Percentiles rank a stretch among this genome's conserved stretches.
phyloP scores from a whole-genome alignment of 2,888 invertebrate species.

The Fragum whitleyi region DNA sequence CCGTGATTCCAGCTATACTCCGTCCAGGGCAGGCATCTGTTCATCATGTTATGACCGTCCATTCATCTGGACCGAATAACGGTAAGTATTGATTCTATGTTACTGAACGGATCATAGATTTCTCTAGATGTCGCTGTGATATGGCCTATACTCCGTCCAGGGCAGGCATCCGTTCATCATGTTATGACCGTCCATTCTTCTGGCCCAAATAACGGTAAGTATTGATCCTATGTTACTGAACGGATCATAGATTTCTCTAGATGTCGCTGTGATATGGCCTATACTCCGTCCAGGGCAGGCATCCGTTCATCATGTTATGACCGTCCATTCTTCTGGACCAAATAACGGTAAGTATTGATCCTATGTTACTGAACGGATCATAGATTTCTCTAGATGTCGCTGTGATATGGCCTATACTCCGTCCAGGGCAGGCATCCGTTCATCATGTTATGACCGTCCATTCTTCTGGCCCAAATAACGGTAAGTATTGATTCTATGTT shows the following conservation, averaged over 20 bases:
- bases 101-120: slow-evolving; percentile 65
- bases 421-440: slow-evolving; percentile 61
- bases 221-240: slow-evolving; percentile 61
- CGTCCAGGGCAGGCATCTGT: slow-evolving; percentile 61
- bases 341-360: slow-evolving; percentile 60
- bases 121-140: slow-evolving; percentile 62
- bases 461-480: slow-evolving; percentile 60
- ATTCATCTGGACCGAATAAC: slow-evolving; percentile 61
- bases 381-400: slow-evolving; percentile 66
- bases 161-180: slow-evolving; percentile 65
- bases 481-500: slow-evolving; percentile 65
- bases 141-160: slow-evolving; percentile 46
- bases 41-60: slow-evolving; percentile 67
- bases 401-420: slow-evolving; percentile 39
- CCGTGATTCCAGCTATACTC: slow-evolving; percentile 45
- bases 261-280: slow-evolving; percentile 52
- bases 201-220: slow-evolving; percentile 61
- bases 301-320: slow-evolving; percentile 65
- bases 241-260: slow-evolving; percentile 65
- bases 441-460: slow-evolving; percentile 68
- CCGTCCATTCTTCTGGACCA: slow-evolving; percentile 64
- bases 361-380: slow-evolving; percentile 63
- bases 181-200: slow-evolving; percentile 67
- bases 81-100: slow-evolving; percentile 63
- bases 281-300: slow-evolving; percentile 58